Evolutionary conservation across 2,113 vertebrate genomes (phyloP).

Genomic region (Siniperca chuatsi): DNA sequence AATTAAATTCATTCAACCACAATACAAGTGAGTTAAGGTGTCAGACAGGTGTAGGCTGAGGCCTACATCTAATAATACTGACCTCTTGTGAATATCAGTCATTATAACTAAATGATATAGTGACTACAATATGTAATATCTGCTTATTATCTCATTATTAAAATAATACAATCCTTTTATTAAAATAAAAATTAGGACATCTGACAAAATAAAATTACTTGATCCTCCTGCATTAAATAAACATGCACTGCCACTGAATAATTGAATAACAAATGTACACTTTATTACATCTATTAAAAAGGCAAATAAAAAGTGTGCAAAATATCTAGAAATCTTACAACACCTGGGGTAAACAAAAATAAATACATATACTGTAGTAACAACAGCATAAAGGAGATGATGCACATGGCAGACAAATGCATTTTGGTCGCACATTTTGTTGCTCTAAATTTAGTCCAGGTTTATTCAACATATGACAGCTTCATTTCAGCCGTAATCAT

Average conservation of each 20-base stretch:
- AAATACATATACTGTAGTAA: slow-evolving; percentile 34
- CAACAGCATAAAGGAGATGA: slow-evolving; percentile 26
- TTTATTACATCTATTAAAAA: slow-evolving; percentile 73
- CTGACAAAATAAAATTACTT: background rate
- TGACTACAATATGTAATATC: background rate
- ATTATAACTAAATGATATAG: background rate
- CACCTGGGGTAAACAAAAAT: slow-evolving; percentile 54
- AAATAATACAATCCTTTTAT: background rate
- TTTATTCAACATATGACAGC: slow-evolving; percentile 53
- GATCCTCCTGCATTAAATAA: slow-evolving; percentile 1
- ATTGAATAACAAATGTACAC: slow-evolving; percentile 68
- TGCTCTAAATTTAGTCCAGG: slow-evolving; percentile 37
- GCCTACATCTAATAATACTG: slow-evolving; percentile 1
- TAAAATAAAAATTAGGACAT: background rate
- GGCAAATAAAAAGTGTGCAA: slow-evolving; percentile 66
- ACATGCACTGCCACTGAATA: slow-evolving; percentile 22
- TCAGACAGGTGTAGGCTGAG: background rate
- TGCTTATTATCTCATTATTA: background rate
- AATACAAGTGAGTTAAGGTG: background rate
- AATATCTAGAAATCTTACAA: slow-evolving; percentile 72
- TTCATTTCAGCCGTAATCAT: slow-evolving; percentile 51
- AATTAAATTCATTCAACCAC: background rate
- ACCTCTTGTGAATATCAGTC: slow-evolving; percentile 11
- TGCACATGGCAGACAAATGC: slow-evolving; percentile 42
- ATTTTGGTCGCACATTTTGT: slow-evolving; percentile 46